These are phyloP conservation scores for Actinia equina DNA, from an alignment of 64 coral and sea anemone species.

Conservation along the genomic window DNA sequence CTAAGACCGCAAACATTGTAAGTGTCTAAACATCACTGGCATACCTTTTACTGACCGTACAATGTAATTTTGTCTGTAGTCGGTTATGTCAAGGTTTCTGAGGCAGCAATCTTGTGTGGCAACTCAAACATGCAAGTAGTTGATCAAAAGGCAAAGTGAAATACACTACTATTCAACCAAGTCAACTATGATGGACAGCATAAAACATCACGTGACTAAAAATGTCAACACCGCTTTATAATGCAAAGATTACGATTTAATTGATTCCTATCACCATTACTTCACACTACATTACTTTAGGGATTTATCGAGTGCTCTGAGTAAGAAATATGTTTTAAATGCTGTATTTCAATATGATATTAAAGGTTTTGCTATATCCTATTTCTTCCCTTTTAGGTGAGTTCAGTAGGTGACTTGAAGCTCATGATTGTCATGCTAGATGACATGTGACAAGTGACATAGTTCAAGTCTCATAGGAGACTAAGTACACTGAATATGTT, in stretches of 20 bases:
- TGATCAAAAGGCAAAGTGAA: constrained; percentile 3
- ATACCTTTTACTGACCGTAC: background rate
- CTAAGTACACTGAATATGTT: background rate
- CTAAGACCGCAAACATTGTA: background rate
- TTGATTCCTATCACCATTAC: constrained; percentile 20
- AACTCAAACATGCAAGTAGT: constrained; percentile 22
- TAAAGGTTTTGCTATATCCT: background rate
- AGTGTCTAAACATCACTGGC: constrained; percentile 4
- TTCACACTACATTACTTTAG: background rate
- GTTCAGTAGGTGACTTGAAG: background rate
- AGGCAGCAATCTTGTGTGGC: background rate
- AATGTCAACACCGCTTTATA: constrained; percentile 11
- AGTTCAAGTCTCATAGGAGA: background rate
- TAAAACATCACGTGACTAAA: constrained; percentile 5
- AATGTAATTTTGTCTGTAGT: background rate
- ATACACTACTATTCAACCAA: background rate
- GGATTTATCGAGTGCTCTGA: background rate
- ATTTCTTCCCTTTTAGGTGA: background rate
- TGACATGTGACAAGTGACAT: background rate
- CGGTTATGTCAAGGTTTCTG: background rate
- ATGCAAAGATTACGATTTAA: constrained; percentile 12
- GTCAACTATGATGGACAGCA: constrained; percentile 9
- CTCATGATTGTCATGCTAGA: background rate
- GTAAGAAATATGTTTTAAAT: background rate
- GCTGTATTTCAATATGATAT: background rate